Base-by-base conservation (phyloP, 2,797 vertebrate genomes). In the Acanthurus lineatus region DNA sequence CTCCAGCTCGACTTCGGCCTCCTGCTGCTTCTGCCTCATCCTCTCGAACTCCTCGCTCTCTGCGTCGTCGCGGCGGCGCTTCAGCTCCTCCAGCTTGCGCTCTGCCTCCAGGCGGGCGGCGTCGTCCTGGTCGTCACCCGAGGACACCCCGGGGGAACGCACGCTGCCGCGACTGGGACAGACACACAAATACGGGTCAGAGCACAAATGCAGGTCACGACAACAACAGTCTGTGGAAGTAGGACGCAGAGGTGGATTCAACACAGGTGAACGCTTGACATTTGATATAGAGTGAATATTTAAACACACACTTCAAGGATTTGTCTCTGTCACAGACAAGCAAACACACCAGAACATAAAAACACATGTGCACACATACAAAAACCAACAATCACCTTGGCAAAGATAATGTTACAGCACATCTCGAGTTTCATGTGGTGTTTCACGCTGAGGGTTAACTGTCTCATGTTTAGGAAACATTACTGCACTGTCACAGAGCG, bases 1-100 rank as follows among this genome's bases (percentile, higher is more conserved):
- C 20, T 98, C 98, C 91, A 99, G 95, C 93, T 99, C 98, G 2
- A 80, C 93, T 0, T 96, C 96, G 0, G 97, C 96, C 90, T 97
- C 97, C 84, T 98, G 97, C 91, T 99, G 97, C 91, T 97, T 98
- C 91, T 96, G 97, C 79, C 95, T 97, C 93, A 99, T 95, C 84
- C 95, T 96, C 90, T 98, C 97, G 0, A 97, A 95, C 88, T 99
- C 98, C 80, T 97, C 97, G 4, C 91, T 97, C 94, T 98, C 97
- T 0, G 95, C 96, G 63, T 98, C 97, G 0, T 97, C 97, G 0
- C 96, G 96, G 49, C 97, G 95, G 0, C 97, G 95, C 76, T 96
- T 97, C 69, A 98, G 95, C 76, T 98, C 97, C 78, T 99, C 98
- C 88, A 98, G 82, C 82, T 97, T 95, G 79, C 92, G 96, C 84